These are phyloP conservation scores for Pseudomyrmex concolor DNA, from an alignment of 1,140 invertebrate genomes.

Conservation along the genomic window DNA sequence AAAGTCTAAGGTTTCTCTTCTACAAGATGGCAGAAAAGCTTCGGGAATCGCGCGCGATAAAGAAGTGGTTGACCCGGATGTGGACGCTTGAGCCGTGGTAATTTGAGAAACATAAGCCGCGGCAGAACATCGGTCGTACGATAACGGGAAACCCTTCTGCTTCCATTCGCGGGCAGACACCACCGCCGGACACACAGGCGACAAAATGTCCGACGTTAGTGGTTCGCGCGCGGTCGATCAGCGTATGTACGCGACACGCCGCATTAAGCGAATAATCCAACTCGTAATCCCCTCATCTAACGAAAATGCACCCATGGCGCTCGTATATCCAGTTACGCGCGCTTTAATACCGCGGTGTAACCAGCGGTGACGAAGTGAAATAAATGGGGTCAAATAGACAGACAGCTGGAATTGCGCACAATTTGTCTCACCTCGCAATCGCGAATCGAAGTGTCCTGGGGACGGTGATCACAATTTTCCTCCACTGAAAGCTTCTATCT, in stretches of 20 bases:
- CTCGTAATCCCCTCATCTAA: slow-evolving; percentile 27
- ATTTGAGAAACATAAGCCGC: slow-evolving; percentile 49
- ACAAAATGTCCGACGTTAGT: slow-evolving; percentile 38
- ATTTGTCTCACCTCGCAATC: neutral
- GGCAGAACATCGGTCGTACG: slow-evolving; percentile 20
- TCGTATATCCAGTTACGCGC: slow-evolving; percentile 30
- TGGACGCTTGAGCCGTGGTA: slow-evolving; percentile 9
- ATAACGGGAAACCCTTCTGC: slow-evolving; percentile 57
- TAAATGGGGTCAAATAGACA: neutral
- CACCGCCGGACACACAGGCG: neutral
- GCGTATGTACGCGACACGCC: neutral
- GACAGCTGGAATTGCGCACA: neutral
- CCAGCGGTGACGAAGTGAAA: slow-evolving; percentile 6
- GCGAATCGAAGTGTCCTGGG: slow-evolving; percentile 2
- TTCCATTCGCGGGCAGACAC: slow-evolving; percentile 1
- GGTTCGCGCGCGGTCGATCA: slow-evolving; percentile 16
- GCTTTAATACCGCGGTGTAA: slow-evolving; percentile 17
- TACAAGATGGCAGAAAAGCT: neutral
- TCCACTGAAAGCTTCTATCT: neutral
- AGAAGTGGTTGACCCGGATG: slow-evolving; percentile 37
- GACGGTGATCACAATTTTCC: neutral
- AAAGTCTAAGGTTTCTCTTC: neutral
- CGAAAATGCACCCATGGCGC: slow-evolving; percentile 4
- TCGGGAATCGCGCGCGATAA: slow-evolving; percentile 12
- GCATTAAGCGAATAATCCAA: slow-evolving; percentile 43